These are phyloP conservation scores for Centropristis striata DNA, from an alignment of 2,113 vertebrate genomes.

Conservation along the genomic window DNA sequence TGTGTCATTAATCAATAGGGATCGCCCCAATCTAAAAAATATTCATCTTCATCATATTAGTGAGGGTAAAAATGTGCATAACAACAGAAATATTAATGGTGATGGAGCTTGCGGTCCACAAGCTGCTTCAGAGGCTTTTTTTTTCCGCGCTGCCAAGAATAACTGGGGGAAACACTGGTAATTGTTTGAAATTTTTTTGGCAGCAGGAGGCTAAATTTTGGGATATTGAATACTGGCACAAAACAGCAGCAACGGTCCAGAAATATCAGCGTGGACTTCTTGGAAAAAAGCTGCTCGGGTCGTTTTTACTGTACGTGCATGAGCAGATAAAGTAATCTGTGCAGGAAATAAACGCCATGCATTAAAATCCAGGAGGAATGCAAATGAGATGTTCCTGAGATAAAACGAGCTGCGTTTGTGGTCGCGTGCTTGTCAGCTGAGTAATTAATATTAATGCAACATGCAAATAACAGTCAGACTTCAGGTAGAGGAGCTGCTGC, in stretches of 20 bases:
- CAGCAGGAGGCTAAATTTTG: constrained; percentile 25
- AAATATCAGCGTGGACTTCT: constrained; percentile 14
- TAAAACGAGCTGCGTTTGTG: constrained; percentile 24
- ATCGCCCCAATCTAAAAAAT: background rate
- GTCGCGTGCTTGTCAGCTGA: constrained; percentile 41
- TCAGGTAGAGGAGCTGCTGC: background rate
- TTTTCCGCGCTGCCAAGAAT: constrained; percentile 42
- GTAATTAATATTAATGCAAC: constrained; percentile 70
- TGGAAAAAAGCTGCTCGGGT: background rate
- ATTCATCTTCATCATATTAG: background rate
- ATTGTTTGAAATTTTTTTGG: constrained; percentile 44
- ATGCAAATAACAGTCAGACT: constrained; percentile 45
- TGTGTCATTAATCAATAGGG: background rate
- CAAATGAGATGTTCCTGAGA: constrained; percentile 41
- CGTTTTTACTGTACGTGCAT: constrained; percentile 23
- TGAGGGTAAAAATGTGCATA: background rate
- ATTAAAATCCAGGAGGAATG: constrained; percentile 35
- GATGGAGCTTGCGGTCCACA: background rate
- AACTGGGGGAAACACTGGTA: constrained; percentile 46
- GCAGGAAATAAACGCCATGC: constrained; percentile 9
- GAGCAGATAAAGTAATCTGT: background rate
- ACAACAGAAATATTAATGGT: constrained; percentile 1
- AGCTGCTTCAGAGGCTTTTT: constrained; percentile 23
- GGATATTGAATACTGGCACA: constrained; percentile 29
- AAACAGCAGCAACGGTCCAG: constrained; percentile 11